These are phyloP conservation scores for Thecocarcelia acutangulata DNA, from an alignment of 2,888 invertebrate genomes.

Conservation along the genomic window DNA sequence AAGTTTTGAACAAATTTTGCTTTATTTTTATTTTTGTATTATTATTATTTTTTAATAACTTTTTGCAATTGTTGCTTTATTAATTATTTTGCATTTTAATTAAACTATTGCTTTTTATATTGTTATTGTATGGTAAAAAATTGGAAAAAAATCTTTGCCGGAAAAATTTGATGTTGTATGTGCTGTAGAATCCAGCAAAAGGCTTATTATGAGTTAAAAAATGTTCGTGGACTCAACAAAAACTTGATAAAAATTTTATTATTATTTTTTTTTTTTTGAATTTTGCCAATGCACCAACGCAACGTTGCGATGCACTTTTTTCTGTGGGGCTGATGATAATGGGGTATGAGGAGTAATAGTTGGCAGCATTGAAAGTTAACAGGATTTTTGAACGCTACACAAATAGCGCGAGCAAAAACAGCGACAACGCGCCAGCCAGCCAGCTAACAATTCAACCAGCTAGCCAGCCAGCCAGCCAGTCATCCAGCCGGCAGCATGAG, in stretches of 20 bases:
- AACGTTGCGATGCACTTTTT: conserved; percentile 40
- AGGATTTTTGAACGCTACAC: conserved; percentile 27
- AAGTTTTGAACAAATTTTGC: conserved; percentile 42
- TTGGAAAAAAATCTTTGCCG: conserved; percentile 74
- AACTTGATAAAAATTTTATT: conserved; percentile 64
- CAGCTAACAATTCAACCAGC: conserved; percentile 23
- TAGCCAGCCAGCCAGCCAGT: not conserved
- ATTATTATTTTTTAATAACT: conserved; percentile 26
- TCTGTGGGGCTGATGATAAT: not conserved
- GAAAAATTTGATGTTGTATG: conserved; percentile 74
- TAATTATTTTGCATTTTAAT: conserved; percentile 46
- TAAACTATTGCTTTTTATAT: conserved; percentile 39
- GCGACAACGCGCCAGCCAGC: conserved; percentile 64
- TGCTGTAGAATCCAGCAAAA: conserved; percentile 76
- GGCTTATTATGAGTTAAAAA: conserved; percentile 80
- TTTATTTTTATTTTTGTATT: conserved; percentile 18
- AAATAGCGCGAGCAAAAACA: conserved; percentile 65
- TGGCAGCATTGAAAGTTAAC: conserved; percentile 38
- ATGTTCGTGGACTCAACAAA: conserved; percentile 75
- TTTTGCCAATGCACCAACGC: conserved; percentile 39
- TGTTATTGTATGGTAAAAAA: conserved; percentile 67
- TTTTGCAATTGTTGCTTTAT: conserved; percentile 50
- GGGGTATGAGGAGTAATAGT: conserved; percentile 24
- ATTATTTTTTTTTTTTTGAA: not conserved
- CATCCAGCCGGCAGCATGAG: conserved; percentile 13